Percentiles rank a stretch among this genome's conserved stretches.
phyloP scores from a whole-genome alignment of 2,888 invertebrate species.

The Acronicta psi region DNA sequence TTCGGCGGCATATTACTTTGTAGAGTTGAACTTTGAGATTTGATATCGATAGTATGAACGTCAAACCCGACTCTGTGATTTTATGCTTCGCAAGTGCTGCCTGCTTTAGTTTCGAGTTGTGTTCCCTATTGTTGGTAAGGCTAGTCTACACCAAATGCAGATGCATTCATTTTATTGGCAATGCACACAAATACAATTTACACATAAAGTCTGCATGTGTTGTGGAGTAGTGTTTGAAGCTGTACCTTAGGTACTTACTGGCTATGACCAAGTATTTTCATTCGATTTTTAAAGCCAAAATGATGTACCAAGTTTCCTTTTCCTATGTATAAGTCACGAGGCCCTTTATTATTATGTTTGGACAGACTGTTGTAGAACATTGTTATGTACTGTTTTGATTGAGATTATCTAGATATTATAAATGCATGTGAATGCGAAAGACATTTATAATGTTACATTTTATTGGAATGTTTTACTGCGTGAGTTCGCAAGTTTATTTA shows the following conservation, averaged over 20 bases:
- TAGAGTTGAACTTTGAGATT: too few relatives aligned
- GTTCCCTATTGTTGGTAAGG: background rate
- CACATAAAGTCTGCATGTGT: background rate
- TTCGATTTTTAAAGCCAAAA: constrained; percentile 14
- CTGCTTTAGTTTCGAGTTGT: constrained; percentile 4
- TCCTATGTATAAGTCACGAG: constrained; percentile 18
- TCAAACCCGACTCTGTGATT: background rate
- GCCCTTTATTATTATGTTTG: constrained; percentile 39
- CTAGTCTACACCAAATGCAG: constrained; percentile 4
- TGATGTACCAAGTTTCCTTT: constrained; percentile 4
- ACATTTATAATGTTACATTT: constrained; percentile 44
- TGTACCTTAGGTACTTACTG: constrained; percentile 17
- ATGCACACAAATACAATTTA: background rate
- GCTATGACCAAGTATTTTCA: constrained; percentile 30
- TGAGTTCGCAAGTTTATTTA: constrained; percentile 42
- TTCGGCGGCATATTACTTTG: background rate
- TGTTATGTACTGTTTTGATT: constrained; percentile 30
- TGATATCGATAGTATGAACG: too few relatives aligned
- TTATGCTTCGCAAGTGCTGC: background rate
- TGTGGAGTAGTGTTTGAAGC: constrained; percentile 11
- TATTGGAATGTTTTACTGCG: constrained; percentile 55
- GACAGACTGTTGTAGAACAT: constrained; percentile 38
- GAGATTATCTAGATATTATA: constrained; percentile 52
- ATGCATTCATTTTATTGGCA: background rate
- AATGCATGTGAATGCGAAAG: constrained; percentile 47